Evolutionary conservation across 2,888 invertebrate genomes (phyloP), one percentile per base, ranked within the genome.

Genomic region (Spisula subtruncata): DNA sequence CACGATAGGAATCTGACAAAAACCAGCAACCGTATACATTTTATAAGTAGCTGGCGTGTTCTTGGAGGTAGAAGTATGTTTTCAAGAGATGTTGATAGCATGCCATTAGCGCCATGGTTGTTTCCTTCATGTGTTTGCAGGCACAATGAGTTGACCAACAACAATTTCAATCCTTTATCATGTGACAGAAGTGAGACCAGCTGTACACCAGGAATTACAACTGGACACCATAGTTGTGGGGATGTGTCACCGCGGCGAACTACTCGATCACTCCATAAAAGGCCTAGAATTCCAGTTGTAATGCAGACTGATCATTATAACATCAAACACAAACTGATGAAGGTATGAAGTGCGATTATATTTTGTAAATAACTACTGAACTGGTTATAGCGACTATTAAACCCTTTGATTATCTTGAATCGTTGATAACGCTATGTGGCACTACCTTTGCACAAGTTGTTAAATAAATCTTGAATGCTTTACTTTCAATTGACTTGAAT

Each of bases 151-250:
- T 51, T 51, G 51, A 25, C 20, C 25, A 66, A 25, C 25, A 66
- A 25, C 25, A 4, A 66, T 25, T n/a, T 10, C 4, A 35, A 14
- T 35, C 84, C 84, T n/a, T 18, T 51, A 16, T 51, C 83, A 12
- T 87, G 87, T 46, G 56, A 87, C 32, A 83, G 79, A 54, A 83
- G 83, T 56, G 35, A 83, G 8, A n/a, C 54, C 14, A 71, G 48
- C n/a, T 87, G 87, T 75, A 56, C 87, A n/a, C 75, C 48, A 18
- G 87, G 87, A 14, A 79, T n/a, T 5, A 6, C 20, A 16, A 75
- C 87, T 41, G 87, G 87, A 32, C 51, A 87, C n/a, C 87, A 87
- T 71, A 87, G 87, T 41, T 87, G 87, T 54, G 83, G 87, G 8
- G 87, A 79, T 20, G 25, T 87, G 12, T 71, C 82, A 16, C 20